phyloP scores from a whole-genome alignment of 2,797 vertebrate genomes.

The Gallinago solitaria region DNA sequence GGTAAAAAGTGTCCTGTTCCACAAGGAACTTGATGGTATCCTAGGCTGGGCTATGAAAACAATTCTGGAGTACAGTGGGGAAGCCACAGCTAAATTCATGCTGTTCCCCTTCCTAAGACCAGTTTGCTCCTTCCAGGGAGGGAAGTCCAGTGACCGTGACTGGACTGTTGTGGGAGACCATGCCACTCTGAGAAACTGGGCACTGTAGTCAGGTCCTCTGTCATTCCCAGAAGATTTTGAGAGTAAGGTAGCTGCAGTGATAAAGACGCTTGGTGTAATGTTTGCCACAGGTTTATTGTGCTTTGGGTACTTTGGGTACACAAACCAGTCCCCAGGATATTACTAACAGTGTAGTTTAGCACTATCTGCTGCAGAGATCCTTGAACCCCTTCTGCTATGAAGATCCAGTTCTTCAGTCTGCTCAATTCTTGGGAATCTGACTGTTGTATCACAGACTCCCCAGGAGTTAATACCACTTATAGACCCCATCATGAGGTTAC shows the following conservation, averaged over 20 bases:
- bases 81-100: rapidly evolving
- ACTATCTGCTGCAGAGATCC: neutral
- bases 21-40: neutral
- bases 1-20: neutral
- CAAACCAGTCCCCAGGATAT: neutral
- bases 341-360: neutral
- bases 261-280: neutral
- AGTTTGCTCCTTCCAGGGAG: neutral
- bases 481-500: neutral
- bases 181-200: neutral
- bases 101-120: rapidly evolving
- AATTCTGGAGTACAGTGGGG: too few species aligned
- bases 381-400: neutral
- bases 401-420: neutral
- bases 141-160: neutral
- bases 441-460: too few species aligned
- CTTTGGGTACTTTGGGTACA: neutral
- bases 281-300: neutral
- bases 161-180: rapidly evolving
- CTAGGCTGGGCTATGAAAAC: rapidly evolving
- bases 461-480: neutral
- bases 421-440: neutral
- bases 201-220: neutral
- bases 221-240: neutral
- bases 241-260: too few species aligned